Conservation (phyloP, 1,140 invertebrate species). For the Plodia interpunctella region DNA sequence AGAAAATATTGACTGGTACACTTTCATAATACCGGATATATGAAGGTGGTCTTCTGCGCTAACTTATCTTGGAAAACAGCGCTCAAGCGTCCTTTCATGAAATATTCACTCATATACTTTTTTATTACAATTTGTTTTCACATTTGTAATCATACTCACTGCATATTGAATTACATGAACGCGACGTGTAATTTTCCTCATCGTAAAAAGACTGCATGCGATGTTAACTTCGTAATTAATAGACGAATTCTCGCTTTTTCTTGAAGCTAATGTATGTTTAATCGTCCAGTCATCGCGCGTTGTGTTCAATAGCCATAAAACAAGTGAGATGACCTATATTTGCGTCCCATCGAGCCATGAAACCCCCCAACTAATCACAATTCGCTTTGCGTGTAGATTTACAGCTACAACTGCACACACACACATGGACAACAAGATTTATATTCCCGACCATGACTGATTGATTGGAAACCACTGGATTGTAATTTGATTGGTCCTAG, state of each 20-base stretch:
- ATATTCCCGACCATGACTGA: no score
- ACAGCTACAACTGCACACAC: no score
- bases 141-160: conserved; percentile 1
- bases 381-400: no score
- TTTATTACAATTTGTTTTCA: neutral
- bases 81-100: neutral
- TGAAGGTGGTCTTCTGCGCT: neutral
- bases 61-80: neutral
- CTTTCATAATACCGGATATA: no score
- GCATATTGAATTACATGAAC: neutral
- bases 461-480: no score
- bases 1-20: no score
- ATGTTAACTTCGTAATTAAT: neutral
- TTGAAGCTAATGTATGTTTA: neutral
- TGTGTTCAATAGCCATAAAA: neutral
- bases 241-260: neutral
- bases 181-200: neutral
- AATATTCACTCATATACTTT: neutral
- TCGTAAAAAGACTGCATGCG: neutral
- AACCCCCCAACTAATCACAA: no score
- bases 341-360: no score
- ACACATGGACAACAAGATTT: no score
- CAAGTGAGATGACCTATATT: neutral
- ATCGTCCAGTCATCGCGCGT: neutral
- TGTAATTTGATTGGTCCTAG: no score